phyloP scores from a whole-genome alignment of 2,888 invertebrate species.

The Endomychus coccineus region DNA sequence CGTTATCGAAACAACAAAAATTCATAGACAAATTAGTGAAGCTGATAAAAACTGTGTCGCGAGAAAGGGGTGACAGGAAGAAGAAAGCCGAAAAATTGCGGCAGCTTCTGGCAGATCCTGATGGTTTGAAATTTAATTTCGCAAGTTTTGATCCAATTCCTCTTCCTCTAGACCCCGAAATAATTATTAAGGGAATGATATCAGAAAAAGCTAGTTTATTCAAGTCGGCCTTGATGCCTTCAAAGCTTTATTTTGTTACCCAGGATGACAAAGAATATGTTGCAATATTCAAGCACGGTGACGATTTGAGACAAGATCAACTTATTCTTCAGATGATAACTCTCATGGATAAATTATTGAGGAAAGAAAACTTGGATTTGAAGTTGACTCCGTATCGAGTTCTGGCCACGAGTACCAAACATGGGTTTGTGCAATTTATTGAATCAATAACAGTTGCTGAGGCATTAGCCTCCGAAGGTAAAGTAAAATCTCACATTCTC shows the following conservation, averaged over 20 bases:
- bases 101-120: slow-evolving; percentile 71
- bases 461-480: slow-evolving; percentile 74
- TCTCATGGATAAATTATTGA: slow-evolving; percentile 91
- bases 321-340: slow-evolving; percentile 96
- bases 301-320: slow-evolving; percentile 96
- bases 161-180: slow-evolving; percentile 88
- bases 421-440: slow-evolving; percentile 94
- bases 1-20: slow-evolving; percentile 76
- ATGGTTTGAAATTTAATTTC: slow-evolving; percentile 79
- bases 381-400: slow-evolving; percentile 94
- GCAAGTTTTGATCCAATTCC: slow-evolving; percentile 86
- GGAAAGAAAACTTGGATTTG: slow-evolving; percentile 92
- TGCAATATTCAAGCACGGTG: slow-evolving; percentile 96
- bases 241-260: slow-evolving; percentile 80
- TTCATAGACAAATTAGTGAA: slow-evolving; percentile 88
- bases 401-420: slow-evolving; percentile 89
- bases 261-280: slow-evolving; percentile 78
- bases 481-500: slow-evolving; percentile 6
- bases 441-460: slow-evolving; percentile 91
- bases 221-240: slow-evolving; percentile 95
- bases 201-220: slow-evolving; percentile 87
- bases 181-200: slow-evolving; percentile 80
- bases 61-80: slow-evolving; percentile 86
- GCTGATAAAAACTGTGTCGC: slow-evolving; percentile 78
- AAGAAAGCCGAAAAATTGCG: slow-evolving; percentile 89